Evolutionary conservation across 2,113 vertebrate species (phyloP).

Genomic region (Rallus limicola): DNA sequence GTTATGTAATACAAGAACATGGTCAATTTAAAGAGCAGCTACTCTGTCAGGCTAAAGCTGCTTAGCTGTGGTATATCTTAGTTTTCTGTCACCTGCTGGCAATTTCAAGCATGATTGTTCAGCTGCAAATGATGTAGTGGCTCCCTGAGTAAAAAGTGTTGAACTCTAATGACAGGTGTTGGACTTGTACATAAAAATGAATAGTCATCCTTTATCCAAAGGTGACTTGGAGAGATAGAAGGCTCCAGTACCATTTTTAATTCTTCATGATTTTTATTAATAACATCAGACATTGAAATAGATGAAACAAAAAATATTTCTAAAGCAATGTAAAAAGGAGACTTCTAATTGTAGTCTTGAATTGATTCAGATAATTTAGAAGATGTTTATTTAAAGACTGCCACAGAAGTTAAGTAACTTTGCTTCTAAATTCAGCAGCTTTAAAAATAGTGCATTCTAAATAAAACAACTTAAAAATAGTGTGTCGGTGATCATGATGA

Average conservation of each 20-base stretch:
- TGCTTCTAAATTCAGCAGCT: constrained; percentile 10
- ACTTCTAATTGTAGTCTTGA: not conserved
- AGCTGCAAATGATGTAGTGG: not conserved
- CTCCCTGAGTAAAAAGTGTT: not conserved
- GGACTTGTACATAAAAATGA: not conserved
- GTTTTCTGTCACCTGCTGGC: not conserved
- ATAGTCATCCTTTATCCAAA: not conserved
- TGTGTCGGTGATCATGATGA: not conserved
- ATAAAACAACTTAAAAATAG: constrained; percentile 36
- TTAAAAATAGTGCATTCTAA: constrained; percentile 25
- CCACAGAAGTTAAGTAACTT: not conserved
- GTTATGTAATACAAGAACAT: not conserved
- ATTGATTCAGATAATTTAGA: not conserved
- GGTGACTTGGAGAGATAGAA: not conserved
- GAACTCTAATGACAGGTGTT: not conserved
- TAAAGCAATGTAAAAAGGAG: not conserved
- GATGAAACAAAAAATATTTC: not conserved
- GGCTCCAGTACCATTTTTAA: not conserved
- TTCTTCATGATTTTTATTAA: not conserved
- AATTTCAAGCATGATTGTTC: constrained; percentile 7
- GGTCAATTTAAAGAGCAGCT: not conserved
- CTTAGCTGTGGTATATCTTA: not conserved
- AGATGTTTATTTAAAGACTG: not conserved
- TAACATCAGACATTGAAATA: not conserved
- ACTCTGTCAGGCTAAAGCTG: not conserved